phyloP scores from a whole-genome alignment of 2,113 vertebrate species.

The Osmerus eperlanus region DNA sequence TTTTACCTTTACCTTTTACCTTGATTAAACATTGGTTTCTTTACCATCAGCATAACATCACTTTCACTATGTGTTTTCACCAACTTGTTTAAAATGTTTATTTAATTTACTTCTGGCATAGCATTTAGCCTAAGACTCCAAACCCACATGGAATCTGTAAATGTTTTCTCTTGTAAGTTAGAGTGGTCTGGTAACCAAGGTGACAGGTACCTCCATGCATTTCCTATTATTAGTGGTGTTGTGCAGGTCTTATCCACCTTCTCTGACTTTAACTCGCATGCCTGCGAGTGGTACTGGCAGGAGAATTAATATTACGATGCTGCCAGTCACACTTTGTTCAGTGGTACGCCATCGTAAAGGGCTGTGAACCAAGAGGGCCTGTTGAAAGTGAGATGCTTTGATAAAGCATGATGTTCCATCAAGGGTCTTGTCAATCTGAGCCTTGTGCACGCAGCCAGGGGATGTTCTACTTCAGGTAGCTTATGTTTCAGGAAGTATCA shows the following conservation, averaged over 20 bases:
- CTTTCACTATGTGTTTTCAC: slow-evolving; percentile 16
- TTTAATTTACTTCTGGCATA: too few species aligned
- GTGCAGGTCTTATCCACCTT: slow-evolving; percentile 41
- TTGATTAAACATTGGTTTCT: neutral
- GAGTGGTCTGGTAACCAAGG: slow-evolving; percentile 50
- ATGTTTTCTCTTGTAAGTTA: slow-evolving; percentile 28
- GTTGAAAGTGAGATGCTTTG: neutral
- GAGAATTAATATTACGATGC: slow-evolving; percentile 55
- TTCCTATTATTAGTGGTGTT: slow-evolving; percentile 55
- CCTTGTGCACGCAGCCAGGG: neutral
- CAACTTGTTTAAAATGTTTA: too few species aligned
- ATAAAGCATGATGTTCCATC: slow-evolving; percentile 1
- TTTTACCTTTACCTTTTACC: too few species aligned
- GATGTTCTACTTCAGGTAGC: too few species aligned
- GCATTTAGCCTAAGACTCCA: neutral
- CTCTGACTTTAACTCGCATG: slow-evolving; percentile 41
- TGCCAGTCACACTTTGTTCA: slow-evolving; percentile 37
- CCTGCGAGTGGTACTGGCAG: slow-evolving; percentile 24
- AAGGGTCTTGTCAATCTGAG: neutral
- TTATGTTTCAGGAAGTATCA: too few species aligned
- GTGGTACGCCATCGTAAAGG: neutral
- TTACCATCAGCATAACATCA: slow-evolving; percentile 23
- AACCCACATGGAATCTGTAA: slow-evolving; percentile 37
- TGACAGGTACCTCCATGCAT: slow-evolving; percentile 59
- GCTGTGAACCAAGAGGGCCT: neutral